A percentile compares a stretch with the other conserved stretches of the same genome.
These are phyloP conservation scores for Halisarca cf. caerulea DNA, from an alignment of 37 sponge, comb jelly and placozoan species.

Conservation along the genomic window DNA sequence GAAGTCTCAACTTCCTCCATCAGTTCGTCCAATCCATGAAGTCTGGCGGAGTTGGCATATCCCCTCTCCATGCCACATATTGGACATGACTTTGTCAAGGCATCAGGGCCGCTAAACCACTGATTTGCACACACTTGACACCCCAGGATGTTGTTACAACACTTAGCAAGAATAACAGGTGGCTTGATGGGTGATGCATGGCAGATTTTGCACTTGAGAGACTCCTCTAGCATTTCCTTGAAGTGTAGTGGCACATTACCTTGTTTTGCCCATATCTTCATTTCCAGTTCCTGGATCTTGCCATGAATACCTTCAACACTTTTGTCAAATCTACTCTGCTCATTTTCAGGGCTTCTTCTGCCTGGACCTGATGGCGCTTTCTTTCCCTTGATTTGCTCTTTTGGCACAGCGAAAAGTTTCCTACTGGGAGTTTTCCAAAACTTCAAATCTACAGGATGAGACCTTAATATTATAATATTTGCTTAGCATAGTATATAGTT, in stretches of 20 bases:
- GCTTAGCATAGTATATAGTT: too few relatives aligned
- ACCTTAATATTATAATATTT: too few relatives aligned
- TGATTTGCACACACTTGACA: slow-evolving; percentile 40
- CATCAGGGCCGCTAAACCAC: slow-evolving; percentile 39
- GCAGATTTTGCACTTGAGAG: slow-evolving; percentile 55
- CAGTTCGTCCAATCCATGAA: slow-evolving; percentile 46
- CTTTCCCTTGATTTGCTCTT: not conserved
- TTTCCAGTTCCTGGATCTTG: too few relatives aligned
- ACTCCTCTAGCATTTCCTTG: not conserved
- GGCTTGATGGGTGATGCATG: slow-evolving; percentile 10
- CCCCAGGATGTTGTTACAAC: slow-evolving; percentile 40
- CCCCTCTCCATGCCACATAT: slow-evolving; percentile 23
- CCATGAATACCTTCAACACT: too few relatives aligned
- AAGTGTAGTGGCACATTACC: slow-evolving; percentile 10
- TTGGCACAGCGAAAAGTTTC: not conserved
- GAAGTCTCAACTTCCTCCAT: too few relatives aligned
- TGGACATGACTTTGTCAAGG: slow-evolving; percentile 27
- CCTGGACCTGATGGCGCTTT: too few relatives aligned
- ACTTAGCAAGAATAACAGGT: slow-evolving; percentile 40
- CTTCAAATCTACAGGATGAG: slow-evolving; percentile 10
- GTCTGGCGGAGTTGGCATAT: slow-evolving; percentile 18
- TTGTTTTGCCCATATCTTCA: not conserved
- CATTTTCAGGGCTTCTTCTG: too few relatives aligned
- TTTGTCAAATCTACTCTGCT: too few relatives aligned
- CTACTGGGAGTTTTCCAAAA: slow-evolving; percentile 13